Evolutionary conservation across 2,797 vertebrate genomes (phyloP).

Genomic region (Pogoniulus pusillus): DNA sequence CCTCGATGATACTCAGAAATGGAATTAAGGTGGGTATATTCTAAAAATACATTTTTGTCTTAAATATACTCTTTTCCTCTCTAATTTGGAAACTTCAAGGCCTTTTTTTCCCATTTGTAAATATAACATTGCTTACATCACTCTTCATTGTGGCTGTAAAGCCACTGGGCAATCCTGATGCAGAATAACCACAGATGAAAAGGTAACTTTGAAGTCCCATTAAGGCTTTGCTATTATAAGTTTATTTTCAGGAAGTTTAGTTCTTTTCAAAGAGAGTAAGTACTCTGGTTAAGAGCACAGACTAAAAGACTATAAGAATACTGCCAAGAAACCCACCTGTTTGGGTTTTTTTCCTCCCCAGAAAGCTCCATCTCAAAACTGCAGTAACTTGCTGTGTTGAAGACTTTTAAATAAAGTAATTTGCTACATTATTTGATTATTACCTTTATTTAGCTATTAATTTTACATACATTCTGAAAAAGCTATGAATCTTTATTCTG

Average conservation of each 20-base stretch:
- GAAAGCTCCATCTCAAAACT: background rate
- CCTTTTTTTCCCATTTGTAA: background rate
- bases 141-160: background rate
- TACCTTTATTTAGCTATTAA: background rate
- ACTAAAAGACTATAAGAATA: background rate
- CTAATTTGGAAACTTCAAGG: background rate
- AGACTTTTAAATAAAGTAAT: background rate
- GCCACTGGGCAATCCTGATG: background rate
- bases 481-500: background rate
- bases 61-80: background rate
- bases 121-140: background rate
- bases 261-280: background rate
- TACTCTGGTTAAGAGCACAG: background rate
- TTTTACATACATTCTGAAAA: background rate
- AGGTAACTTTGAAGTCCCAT: background rate
- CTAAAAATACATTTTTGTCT: background rate
- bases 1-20: accelerated
- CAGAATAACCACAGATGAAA: background rate
- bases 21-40: background rate
- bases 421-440: background rate
- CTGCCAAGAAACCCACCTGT: background rate
- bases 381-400: background rate
- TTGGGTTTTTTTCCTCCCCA: background rate
- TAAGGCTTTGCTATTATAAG: background rate
- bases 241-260: conserved; percentile 2